Evolutionary conservation across 2,797 vertebrate species (phyloP).

Genomic region (Helicolenus hilgendorfi): DNA sequence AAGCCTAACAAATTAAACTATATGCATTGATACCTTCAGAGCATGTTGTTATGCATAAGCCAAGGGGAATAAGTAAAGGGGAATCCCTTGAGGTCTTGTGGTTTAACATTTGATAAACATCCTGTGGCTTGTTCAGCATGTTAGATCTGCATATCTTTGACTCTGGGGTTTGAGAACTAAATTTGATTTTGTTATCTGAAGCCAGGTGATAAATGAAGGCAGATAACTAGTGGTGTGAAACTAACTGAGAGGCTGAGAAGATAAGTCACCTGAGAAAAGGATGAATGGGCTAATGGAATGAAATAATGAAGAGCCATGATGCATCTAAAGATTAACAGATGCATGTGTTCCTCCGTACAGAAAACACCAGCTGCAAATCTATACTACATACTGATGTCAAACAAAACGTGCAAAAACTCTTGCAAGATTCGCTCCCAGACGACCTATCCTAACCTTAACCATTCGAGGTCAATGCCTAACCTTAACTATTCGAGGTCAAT

Average conservation of each 20-base stretch:
- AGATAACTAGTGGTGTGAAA: background rate
- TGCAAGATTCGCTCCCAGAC: too few relatives aligned
- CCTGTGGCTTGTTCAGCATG: background rate
- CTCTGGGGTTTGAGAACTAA: too few relatives aligned
- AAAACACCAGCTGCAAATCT: background rate
- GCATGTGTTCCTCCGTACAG: background rate
- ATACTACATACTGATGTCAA: background rate
- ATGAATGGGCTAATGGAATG: background rate
- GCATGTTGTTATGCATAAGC: background rate
- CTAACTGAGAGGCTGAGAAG: background rate
- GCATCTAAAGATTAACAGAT: background rate
- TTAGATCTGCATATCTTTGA: too few relatives aligned
- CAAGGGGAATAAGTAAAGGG: background rate
- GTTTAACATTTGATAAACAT: slow-evolving; percentile 23
- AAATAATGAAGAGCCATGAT: background rate
- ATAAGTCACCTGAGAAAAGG: background rate
- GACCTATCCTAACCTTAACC: too few relatives aligned
- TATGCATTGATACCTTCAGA: background rate
- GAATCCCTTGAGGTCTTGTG: slow-evolving; percentile 10
- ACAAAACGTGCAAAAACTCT: background rate
- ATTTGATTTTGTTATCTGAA: background rate
- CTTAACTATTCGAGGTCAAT: too few relatives aligned
- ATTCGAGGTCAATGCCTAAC: too few relatives aligned
- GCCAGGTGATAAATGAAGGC: background rate
- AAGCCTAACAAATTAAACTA: background rate